Evolutionary conservation across 2,797 vertebrate genomes (phyloP).

Genomic region (Adrianichthys oophorus): DNA sequence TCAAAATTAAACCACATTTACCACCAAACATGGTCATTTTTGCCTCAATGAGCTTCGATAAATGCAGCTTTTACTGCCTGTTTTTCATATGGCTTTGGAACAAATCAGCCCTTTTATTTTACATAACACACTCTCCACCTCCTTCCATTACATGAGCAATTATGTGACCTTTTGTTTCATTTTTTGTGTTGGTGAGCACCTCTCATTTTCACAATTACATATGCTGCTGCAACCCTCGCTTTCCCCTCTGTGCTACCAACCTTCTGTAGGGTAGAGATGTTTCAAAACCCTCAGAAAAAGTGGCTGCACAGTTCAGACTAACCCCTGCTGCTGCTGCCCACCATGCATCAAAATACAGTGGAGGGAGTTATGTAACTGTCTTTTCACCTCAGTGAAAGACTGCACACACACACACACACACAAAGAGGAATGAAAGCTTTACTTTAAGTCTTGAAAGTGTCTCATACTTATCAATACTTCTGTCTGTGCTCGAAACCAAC

Average conservation of each 20-base stretch:
- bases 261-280: constrained; percentile 44
- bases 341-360: constrained; percentile 41
- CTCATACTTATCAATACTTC: neutral
- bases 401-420: constrained; percentile 13
- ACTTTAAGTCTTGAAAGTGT: constrained; percentile 22
- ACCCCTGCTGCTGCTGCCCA: constrained; percentile 54
- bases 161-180: constrained; percentile 31
- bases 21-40: too few relatives aligned
- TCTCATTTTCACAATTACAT: constrained; percentile 42
- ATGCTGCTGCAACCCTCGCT: constrained; percentile 28
- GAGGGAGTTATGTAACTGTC: constrained; percentile 58
- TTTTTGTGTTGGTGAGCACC: constrained; percentile 25
- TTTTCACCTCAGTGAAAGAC: constrained; percentile 33
- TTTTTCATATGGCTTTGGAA: constrained; percentile 23
- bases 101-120: constrained; percentile 32
- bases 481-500: neutral
- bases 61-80: neutral
- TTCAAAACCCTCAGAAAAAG: constrained; percentile 37
- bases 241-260: constrained; percentile 12
- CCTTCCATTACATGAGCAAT: constrained; percentile 27
- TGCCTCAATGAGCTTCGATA: too few relatives aligned
- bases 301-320: constrained; percentile 53
- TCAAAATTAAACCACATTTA: too few relatives aligned
- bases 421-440: constrained; percentile 3
- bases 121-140: constrained; percentile 33